A percentile compares a stretch with the other conserved stretches of the same genome.
Conservation (phyloP, 2,113 vertebrate genomes). For the Salminus brasiliensis region DNA sequence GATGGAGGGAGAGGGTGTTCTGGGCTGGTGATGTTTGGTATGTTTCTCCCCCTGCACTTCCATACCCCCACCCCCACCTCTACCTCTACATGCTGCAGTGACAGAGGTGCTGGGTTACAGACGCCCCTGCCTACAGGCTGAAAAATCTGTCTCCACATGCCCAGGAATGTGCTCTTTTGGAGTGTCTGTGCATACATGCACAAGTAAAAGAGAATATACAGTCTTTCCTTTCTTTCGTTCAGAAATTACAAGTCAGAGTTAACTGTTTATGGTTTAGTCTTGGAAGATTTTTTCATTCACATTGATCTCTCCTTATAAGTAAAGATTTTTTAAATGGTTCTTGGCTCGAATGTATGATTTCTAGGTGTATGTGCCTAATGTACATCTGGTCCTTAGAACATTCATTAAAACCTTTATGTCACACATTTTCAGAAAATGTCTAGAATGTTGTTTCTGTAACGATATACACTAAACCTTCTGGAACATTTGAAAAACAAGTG, state of each 20-base stretch:
- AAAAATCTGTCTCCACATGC: constrained; percentile 67
- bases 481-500: no score
- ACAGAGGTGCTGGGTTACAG: constrained; percentile 62
- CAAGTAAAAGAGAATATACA: neutral
- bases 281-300: neutral
- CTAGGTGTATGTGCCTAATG: no score
- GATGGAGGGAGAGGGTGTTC: neutral
- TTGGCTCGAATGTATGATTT: neutral
- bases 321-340: neutral
- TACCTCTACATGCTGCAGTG: constrained; percentile 32
- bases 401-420: no score
- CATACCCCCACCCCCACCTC: constrained; percentile 5
- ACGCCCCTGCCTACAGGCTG: constrained; percentile 58
- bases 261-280: neutral
- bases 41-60: constrained; percentile 5
- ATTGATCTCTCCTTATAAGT: neutral
- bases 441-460: neutral
- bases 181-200: neutral
- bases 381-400: no score
- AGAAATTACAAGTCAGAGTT: neutral
- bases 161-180: constrained; percentile 64
- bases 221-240: neutral
- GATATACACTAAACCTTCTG: no score
- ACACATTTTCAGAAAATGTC: no score
- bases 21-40: neutral